Evolutionary conservation across 2,888 invertebrate species (phyloP), one percentile per base, ranked within the genome.

Genomic region (Strigamia maritima): DNA sequence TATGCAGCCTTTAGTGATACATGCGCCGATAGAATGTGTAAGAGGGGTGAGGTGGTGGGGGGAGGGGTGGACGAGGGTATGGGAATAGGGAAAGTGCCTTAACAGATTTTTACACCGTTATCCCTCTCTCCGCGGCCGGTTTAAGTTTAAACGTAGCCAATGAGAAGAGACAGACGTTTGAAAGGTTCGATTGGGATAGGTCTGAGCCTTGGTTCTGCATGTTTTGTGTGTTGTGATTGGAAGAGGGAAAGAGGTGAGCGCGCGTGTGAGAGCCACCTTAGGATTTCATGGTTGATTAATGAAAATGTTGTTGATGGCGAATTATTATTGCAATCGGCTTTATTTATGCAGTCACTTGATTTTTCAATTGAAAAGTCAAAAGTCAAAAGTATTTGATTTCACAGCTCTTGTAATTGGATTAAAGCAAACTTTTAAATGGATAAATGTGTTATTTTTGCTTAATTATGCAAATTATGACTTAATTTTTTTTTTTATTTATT

Each of bases 1-100:
- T 70, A 70, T 70, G 70, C 70, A 70, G 70, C 70, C 70, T 70
- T 70, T 70, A 70, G 70, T 70, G 70, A 70, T 70, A 70, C 70
- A 70, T 70, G 70, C 70, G 70, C 70, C 70, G 70, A 70, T 70
- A 70, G 70, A 70, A 70, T 70, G 70, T 70, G 70, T 70, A 70
- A 70, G 70, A 70, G 70, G 70, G 70, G 28, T 26, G 70, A 8
- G 70, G 28, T 26, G 28, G 70, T 8, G 12, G 70, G 24, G 24
- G 70, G 3, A 26, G 28, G 26, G 70, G 16, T 49, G 49, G n/a
- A 49, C 16, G 19, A 10, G 28, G 70, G 70, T n/a, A 26, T 12
- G 26, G 28, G 70, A 70, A 28, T 24, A 28, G 70, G 70, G 70
- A 70, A 70, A 70, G 70, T 70, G 70, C 70, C 70, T 70, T 28